phyloP scores from a whole-genome alignment of 2,888 invertebrate species.

The Malachius bipustulatus region DNA sequence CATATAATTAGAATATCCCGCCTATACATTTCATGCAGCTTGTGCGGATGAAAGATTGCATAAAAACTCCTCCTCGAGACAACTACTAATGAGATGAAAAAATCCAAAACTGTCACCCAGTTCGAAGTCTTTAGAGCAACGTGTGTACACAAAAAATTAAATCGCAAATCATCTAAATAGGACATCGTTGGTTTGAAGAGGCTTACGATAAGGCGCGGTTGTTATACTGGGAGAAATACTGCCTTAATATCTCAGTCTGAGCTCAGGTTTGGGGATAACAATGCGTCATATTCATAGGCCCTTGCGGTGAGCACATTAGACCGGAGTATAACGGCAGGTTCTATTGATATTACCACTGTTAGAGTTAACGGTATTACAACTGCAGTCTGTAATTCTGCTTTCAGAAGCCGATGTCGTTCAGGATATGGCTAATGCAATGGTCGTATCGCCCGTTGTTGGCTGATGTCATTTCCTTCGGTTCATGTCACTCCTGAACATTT shows the following conservation, averaged over 20 bases:
- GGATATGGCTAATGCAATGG: no score
- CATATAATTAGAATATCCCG: conserved; percentile 25
- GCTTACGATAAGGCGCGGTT: conserved; percentile 30
- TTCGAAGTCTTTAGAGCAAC: conserved; percentile 19
- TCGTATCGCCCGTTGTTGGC: no score
- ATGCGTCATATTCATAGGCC: conserved; percentile 30
- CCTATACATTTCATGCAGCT: conserved; percentile 16
- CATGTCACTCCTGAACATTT: no score
- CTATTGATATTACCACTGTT: conserved; percentile 21
- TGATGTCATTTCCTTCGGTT: no score
- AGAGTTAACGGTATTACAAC: conserved; percentile 1
- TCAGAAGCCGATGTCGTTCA: no score
- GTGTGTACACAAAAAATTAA: conserved; percentile 31
- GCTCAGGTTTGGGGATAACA: conserved; percentile 25
- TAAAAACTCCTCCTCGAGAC: conserved; percentile 13
- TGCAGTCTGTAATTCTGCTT: no score
- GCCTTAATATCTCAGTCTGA: conserved; percentile 30
- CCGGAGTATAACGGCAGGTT: conserved; percentile 25
- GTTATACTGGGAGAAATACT: conserved; percentile 29
- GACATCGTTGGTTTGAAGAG: conserved; percentile 24
- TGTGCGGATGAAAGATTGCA: conserved; percentile 15
- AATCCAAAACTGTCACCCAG: conserved; percentile 24
- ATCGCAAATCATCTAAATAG: conserved; percentile 33
- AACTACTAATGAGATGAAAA: conserved; percentile 18
- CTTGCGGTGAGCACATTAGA: conserved; percentile 28